Base-by-base conservation (phyloP, 2,888 invertebrate species). In the Spilosoma lubricipeda region DNA sequence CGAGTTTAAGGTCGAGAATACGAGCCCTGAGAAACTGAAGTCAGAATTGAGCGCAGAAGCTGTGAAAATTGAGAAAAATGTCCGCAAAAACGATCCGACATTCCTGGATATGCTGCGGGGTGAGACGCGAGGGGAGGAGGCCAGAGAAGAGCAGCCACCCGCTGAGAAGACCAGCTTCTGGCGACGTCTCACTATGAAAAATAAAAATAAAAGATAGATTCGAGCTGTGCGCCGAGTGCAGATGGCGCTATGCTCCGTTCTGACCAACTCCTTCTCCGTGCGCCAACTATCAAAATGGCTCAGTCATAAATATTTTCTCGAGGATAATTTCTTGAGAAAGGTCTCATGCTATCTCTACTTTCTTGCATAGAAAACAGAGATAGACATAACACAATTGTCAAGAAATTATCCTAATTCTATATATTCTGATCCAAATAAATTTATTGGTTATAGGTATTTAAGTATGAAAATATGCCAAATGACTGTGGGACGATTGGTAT, bases 151-250 rank as follows among this genome's bases (percentile, higher is more conserved):
- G 83, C 92, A 92, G 86, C 93, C 96, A 80, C 92, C 95, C 45
- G 93, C 95, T 3, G 97, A 97, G 87, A 97, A 97, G 90, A 96
- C 96, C 74, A 96, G 96, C 90, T 97, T 97, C 94, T 97, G 97
- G 97, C 96, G 97, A 90, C 96, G 97, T 88, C 96, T 97, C 85
- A 97, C 97, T 81, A 97, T 97, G 96, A 97, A 97, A 90, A 97
- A 96, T 85, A 97, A 97, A 89, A 96, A 96, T 85, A 97, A 97
- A 92, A 97, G 97, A 96, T 97, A 96, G 92, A 86, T 91, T 77
- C 77, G 73, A 73, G 86, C 87, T 85, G 84, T 79, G 85, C 73
- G 78, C 82, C 80, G 79, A 79, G 82, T 83, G 84, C 87, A 85
- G 77, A 78, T 80, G 82, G 84, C 87, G 85, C 77, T 67, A 88